Conservation (phyloP, 1,140 invertebrate species). For the Drosophila erecta region DNA sequence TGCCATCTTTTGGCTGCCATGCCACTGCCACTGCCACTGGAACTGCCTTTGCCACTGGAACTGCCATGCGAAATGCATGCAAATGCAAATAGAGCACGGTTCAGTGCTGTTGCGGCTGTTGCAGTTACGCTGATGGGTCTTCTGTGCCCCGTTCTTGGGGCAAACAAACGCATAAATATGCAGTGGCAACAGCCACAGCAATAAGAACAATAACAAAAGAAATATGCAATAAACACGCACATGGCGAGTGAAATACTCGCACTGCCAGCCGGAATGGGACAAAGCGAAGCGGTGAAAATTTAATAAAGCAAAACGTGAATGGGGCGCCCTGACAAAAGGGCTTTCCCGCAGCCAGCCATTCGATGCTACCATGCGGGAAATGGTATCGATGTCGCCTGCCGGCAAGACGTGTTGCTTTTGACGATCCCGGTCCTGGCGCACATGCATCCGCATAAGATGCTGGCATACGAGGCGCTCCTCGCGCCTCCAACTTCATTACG, state of each 20-base stretch:
- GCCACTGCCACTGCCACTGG: too few species aligned
- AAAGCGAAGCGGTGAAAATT: constrained; percentile 68
- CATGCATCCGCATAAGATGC: constrained; percentile 18
- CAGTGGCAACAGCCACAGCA: constrained; percentile 48
- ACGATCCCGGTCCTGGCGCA: constrained; percentile 17
- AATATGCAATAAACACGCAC: constrained; percentile 81
- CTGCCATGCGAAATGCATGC: constrained; percentile 76
- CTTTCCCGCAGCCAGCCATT: not conserved
- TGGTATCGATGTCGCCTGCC: constrained; percentile 67
- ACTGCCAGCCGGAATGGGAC: constrained; percentile 19
- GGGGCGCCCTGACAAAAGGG: constrained; percentile 34
- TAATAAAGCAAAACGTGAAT: constrained; percentile 81
- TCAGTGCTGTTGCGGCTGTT: constrained; percentile 62
- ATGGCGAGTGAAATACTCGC: constrained; percentile 31
- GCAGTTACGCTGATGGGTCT: constrained; percentile 36
- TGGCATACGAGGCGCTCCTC: not conserved
- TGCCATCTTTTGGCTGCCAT: constrained; percentile 71
- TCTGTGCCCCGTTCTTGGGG: constrained; percentile 23
- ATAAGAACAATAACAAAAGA: constrained; percentile 48
- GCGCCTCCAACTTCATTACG: constrained; percentile 34
- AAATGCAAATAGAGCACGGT: constrained; percentile 69
- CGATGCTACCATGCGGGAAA: constrained; percentile 34
- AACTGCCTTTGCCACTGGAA: not conserved
- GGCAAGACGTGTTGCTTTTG: constrained; percentile 47
- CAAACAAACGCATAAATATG: constrained; percentile 82